These are phyloP conservation scores for Cavia aperea DNA, from an alignment of 2,113 vertebrate species.

Conservation along the genomic window DNA sequence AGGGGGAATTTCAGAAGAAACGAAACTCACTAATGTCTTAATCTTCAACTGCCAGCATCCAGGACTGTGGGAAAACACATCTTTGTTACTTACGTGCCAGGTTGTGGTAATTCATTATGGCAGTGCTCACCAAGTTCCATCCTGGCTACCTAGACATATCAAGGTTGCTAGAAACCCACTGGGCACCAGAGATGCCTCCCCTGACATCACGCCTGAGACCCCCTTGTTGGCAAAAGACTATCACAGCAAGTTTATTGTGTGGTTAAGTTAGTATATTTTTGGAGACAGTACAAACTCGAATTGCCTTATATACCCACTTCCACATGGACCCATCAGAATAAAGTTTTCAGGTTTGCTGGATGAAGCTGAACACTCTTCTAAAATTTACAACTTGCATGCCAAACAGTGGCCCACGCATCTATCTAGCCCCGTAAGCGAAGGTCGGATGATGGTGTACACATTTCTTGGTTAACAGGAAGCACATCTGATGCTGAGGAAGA, in stretches of 20 bases:
- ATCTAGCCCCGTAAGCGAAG: neutral
- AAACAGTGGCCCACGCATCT: neutral
- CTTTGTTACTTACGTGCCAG: neutral
- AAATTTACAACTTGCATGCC: neutral
- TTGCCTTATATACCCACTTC: neutral
- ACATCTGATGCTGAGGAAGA: neutral
- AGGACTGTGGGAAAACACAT: neutral
- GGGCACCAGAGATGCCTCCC: neutral
- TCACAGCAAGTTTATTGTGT: neutral
- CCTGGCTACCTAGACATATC: neutral
- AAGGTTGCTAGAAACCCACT: neutral
- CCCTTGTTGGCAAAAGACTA: rapidly evolving
- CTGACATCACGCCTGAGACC: rapidly evolving
- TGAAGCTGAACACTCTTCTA: neutral
- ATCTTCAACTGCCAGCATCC: neutral
- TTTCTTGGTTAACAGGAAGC: neutral
- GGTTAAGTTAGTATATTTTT: neutral
- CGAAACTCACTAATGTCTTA: neutral
- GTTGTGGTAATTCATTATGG: neutral
- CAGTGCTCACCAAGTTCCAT: neutral
- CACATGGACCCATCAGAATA: neutral
- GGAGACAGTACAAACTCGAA: neutral
- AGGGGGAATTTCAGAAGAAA: neutral
- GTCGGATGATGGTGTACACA: rapidly evolving
- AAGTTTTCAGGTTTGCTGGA: neutral